A percentile compares a stretch with the other conserved stretches of the same genome.
Evolutionary conservation across 2,113 vertebrate species (phyloP).

Genomic region (Serilophus lunatus): DNA sequence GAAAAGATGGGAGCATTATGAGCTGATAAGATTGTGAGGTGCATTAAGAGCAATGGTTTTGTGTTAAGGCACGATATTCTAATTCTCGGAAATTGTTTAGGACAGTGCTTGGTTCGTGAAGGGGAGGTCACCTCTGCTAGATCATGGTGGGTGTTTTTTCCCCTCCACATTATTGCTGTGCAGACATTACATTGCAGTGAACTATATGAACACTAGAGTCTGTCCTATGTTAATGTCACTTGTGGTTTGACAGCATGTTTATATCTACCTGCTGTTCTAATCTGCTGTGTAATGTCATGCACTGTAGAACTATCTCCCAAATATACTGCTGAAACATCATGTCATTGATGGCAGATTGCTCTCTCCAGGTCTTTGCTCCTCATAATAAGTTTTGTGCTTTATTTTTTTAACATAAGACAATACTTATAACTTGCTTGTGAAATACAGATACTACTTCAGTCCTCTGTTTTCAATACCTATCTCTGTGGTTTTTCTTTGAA

Average conservation of each 20-base stretch:
- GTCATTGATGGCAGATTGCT: neutral
- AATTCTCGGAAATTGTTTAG: neutral
- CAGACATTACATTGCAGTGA: neutral
- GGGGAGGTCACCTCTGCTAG: neutral
- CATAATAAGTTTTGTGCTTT: neutral
- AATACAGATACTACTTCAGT: neutral
- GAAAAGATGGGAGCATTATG: neutral
- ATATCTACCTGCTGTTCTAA: neutral
- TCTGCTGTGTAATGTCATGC: neutral
- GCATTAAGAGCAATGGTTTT: neutral
- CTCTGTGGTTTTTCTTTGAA: neutral
- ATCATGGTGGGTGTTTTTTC: neutral
- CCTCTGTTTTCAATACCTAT: neutral
- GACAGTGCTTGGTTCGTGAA: neutral
- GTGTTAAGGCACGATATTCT: neutral
- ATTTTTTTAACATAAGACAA: neutral
- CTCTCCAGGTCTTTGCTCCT: neutral
- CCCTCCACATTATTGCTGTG: neutral
- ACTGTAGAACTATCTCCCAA: neutral
- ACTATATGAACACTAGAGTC: neutral
- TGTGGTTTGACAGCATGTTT: neutral
- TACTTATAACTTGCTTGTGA: neutral
- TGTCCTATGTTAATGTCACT: neutral
- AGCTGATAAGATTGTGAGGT: neutral
- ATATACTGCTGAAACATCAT: neutral